Base-by-base conservation (phyloP, 2,888 invertebrate species). In the Torymus texanus region DNA sequence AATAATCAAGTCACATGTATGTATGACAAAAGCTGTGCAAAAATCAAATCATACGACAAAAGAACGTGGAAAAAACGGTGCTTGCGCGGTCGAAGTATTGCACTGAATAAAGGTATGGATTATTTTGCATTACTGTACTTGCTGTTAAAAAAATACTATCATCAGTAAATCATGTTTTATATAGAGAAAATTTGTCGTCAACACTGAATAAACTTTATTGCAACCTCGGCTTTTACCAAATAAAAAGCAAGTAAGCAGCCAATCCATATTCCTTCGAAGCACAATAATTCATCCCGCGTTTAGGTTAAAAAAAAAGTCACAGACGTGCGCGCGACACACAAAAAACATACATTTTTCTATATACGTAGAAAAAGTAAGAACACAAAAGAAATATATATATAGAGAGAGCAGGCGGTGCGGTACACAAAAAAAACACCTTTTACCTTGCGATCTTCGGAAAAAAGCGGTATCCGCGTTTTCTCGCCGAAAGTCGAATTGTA, bases 361-460 rank as follows among this genome's bases (percentile, higher is more conserved):
- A 29, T 29, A 29, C 29, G 29, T 3, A 29, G 41, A 41, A 41
- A 8, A 41, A 41, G 41, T 41, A 41, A 41, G 2, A 58, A 58
- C 13, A 41, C 18, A 0, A 55, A 29, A 55, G 55, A 67, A 55
- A 55, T 2, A 1, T 21, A 21, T 21, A 21, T 21, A 21, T 21
- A 21, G 21, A 21, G 21, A 21, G 24, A 21, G 16, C 12, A 18
- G 53, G 18, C 14, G 66, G 12, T 53, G 61, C 24, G 1, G 29
- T 29, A 61, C 5, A 13, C 24, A 12, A 61, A 24, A 61, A 50
- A 41, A 41, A 41, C 41, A 41, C 41, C 53, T 68, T 86, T 89
- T 89, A 89, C 89, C 89, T 89, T 87, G 87, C 87, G 85, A 88
- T 88, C 86, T 89, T 88, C 78, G 89, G 89, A 86, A 89, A 89